A percentile compares a stretch with the other conserved stretches of the same genome.
Evolutionary conservation across 2,888 invertebrate genomes (phyloP).

Genomic region (Acronicta aceris): DNA sequence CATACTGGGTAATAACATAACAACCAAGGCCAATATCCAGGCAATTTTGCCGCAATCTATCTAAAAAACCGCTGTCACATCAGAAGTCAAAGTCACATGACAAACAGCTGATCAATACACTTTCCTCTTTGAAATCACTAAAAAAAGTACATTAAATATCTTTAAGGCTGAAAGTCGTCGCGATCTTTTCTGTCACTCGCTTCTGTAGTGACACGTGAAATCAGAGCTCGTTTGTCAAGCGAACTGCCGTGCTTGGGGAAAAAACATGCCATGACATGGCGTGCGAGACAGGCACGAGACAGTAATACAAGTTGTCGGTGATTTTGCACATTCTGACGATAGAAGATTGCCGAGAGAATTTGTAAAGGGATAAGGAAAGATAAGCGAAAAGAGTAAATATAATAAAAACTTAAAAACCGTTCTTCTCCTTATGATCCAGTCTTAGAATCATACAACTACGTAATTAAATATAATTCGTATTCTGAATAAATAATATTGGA

Average conservation of each 20-base stretch:
- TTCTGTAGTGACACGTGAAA: slow-evolving; percentile 56
- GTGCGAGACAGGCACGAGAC: slow-evolving; percentile 13
- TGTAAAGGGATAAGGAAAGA: too few relatives aligned
- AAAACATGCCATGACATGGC: slow-evolving; percentile 41
- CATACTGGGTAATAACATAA: neutral
- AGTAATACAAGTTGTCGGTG: slow-evolving; percentile 29
- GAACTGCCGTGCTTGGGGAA: slow-evolving; percentile 45
- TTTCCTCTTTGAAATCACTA: slow-evolving; percentile 12
- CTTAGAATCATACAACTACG: too few relatives aligned
- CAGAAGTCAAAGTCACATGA: slow-evolving; percentile 5
- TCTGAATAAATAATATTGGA: too few relatives aligned
- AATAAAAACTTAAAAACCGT: too few relatives aligned
- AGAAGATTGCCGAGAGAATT: too few relatives aligned
- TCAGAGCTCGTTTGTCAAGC: slow-evolving; percentile 61
- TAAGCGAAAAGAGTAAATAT: too few relatives aligned
- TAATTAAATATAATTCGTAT: too few relatives aligned
- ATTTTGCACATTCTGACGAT: neutral
- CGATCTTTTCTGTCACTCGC: slow-evolving; percentile 54
- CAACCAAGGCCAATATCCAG: neutral
- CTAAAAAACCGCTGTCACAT: slow-evolving; percentile 11
- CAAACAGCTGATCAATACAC: slow-evolving; percentile 44
- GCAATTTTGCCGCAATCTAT: slow-evolving; percentile 4
- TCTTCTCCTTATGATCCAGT: too few relatives aligned
- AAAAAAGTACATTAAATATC: slow-evolving; percentile 51
- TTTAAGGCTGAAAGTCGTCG: slow-evolving; percentile 30